Evolutionary conservation across 2,113 vertebrate species (phyloP).

Genomic region (Athene cunicularia): DNA sequence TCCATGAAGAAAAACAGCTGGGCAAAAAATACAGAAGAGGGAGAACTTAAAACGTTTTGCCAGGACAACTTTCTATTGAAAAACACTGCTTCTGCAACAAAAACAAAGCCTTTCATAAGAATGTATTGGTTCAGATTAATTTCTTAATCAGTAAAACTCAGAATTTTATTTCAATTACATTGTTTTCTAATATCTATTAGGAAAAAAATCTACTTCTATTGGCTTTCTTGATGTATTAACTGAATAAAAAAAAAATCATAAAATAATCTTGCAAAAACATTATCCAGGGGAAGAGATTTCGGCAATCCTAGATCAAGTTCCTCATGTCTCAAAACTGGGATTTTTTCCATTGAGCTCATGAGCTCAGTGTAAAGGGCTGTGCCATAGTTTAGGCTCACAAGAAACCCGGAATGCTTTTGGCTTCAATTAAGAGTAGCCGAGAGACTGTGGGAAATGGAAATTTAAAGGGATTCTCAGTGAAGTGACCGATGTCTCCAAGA

Average conservation of each 20-base stretch:
- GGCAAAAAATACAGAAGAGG: neutral
- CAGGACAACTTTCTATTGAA: neutral
- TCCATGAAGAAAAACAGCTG: neutral
- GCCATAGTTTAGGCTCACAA: neutral
- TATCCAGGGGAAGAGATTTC: neutral
- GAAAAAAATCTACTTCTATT: neutral
- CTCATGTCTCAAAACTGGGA: neutral
- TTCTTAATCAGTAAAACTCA: neutral
- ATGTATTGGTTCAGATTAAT: neutral
- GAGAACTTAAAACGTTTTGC: neutral
- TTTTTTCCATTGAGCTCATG: neutral
- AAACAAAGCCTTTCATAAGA: neutral
- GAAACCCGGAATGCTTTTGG: neutral
- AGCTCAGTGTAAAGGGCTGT: neutral
- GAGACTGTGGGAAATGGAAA: neutral
- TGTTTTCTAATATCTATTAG: neutral
- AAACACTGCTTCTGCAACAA: neutral
- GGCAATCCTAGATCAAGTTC: neutral
- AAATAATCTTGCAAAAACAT: neutral
- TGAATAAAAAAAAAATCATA: neutral
- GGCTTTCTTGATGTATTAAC: neutral
- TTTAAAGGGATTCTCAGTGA: neutral
- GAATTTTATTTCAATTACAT: neutral
- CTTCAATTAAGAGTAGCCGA: neutral
- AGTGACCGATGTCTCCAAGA: neutral